Conservation (phyloP, 2,797 vertebrate species). For the Enteromius argenteus region DNA sequence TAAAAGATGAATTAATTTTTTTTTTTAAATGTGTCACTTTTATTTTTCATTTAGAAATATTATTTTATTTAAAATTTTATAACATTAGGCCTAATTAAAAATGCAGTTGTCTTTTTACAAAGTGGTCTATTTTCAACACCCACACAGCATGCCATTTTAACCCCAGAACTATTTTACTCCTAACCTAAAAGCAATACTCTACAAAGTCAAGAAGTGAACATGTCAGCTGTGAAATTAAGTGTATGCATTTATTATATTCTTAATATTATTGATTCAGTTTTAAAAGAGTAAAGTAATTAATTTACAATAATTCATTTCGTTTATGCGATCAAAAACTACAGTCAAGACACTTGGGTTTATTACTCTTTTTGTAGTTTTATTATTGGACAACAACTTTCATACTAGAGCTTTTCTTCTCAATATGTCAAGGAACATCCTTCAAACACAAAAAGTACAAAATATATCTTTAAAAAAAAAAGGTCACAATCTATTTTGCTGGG, state of each 20-base stretch:
- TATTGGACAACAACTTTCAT: conserved; percentile 63
- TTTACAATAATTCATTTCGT: background rate
- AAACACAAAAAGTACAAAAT: conserved; percentile 78
- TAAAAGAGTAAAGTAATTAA: background rate
- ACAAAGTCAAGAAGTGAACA: background rate
- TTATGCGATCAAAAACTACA: background rate
- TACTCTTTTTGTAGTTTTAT: conserved; percentile 69
- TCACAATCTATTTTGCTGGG: conserved; percentile 33
- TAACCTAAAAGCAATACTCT: background rate
- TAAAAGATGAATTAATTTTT: background rate
- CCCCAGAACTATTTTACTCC: background rate
- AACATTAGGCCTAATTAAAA: background rate
- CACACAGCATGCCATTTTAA: background rate
- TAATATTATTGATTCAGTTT: background rate
- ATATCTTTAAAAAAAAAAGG: conserved; percentile 52
- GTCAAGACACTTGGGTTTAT: background rate
- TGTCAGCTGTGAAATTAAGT: background rate
- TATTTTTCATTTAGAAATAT: background rate
- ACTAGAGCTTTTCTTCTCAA: conserved; percentile 60
- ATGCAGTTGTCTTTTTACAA: background rate
- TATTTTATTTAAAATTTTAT: background rate
- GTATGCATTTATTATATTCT: background rate
- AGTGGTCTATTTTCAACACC: background rate
- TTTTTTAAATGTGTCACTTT: background rate
- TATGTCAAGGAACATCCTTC: conserved; percentile 67